Percentiles rank a stretch among this genome's conserved stretches.
Evolutionary conservation across 2,113 vertebrate species (phyloP).

Genomic region (Seriola quinqueradiata): DNA sequence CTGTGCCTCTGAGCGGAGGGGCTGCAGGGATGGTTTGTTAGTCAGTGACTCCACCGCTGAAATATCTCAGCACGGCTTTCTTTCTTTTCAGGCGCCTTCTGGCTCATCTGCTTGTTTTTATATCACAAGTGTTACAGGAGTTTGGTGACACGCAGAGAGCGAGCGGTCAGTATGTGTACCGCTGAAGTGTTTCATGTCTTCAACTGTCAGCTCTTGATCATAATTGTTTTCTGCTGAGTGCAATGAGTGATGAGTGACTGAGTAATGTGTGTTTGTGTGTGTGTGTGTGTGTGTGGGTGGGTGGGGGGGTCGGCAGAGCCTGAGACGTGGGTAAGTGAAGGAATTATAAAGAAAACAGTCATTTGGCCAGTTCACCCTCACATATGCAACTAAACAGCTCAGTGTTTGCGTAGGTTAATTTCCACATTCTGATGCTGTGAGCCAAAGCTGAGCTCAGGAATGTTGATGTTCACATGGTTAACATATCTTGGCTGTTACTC

Average conservation of each 20-base stretch:
- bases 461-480: slow-evolving; percentile 44
- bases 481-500: slow-evolving; percentile 49
- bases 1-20: too few relatives aligned
- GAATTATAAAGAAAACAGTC: slow-evolving; percentile 69
- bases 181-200: slow-evolving; percentile 44
- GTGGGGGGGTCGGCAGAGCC: slow-evolving; percentile 32
- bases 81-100: background rate
- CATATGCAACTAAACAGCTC: slow-evolving; percentile 45
- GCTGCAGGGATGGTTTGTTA: background rate
- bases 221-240: slow-evolving; percentile 58
- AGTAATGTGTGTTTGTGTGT: slow-evolving; percentile 26
- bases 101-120: background rate
- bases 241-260: slow-evolving; percentile 69
- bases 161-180: slow-evolving; percentile 34
- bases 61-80: background rate
- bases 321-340: slow-evolving; percentile 43
- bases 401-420: slow-evolving; percentile 28
- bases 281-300: background rate
- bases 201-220: slow-evolving; percentile 35
- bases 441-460: slow-evolving; percentile 33
- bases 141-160: slow-evolving; percentile 1
- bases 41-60: background rate
- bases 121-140: background rate
- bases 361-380: slow-evolving; percentile 53
- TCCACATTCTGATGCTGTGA: slow-evolving; percentile 34